phyloP scores from a whole-genome alignment of 92 coral and sea anemone genomes.

The Hydrozoanthus gracilis region DNA sequence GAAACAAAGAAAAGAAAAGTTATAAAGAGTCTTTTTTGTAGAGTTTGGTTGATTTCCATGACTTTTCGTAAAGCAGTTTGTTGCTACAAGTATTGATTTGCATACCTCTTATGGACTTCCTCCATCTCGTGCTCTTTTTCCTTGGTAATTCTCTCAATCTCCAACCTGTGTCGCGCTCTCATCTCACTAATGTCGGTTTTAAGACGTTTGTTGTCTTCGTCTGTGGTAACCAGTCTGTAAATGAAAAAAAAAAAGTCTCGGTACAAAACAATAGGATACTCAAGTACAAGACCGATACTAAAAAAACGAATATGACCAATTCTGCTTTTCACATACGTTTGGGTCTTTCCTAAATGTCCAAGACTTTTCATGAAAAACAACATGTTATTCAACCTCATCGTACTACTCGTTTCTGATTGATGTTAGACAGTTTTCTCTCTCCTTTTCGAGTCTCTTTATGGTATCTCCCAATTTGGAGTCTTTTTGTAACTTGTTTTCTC shows the following conservation, averaged over 20 bases:
- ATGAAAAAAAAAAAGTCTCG: neutral
- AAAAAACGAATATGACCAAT: too few relatives aligned
- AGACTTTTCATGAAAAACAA: neutral
- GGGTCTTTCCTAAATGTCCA: too few relatives aligned
- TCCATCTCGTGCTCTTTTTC: constrained; percentile 96
- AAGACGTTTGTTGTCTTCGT: constrained; percentile 95
- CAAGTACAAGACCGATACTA: neutral
- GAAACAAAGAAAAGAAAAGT: neutral
- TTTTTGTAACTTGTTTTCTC: too few relatives aligned
- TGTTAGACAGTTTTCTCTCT: too few relatives aligned
- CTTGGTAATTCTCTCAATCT: constrained; percentile 87
- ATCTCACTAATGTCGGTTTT: constrained; percentile 93
- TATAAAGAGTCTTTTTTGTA: neutral
- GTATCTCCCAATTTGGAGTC: too few relatives aligned
- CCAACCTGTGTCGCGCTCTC: constrained; percentile 96
- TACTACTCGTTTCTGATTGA: too few relatives aligned
- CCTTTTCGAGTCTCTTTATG: neutral
- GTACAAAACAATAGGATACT: neutral
- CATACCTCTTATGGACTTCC: constrained; percentile 91
- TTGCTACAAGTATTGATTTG: neutral
- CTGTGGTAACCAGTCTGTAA: constrained; percentile 90
- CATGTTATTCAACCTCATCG: too few relatives aligned
- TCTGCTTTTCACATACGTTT: too few relatives aligned
- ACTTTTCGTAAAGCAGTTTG: neutral
- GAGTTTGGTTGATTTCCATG: too few relatives aligned